Percentiles rank a stretch among this genome's conserved stretches.
These are phyloP conservation scores for Rhynchotus rufescens DNA, from an alignment of 2,797 vertebrate genomes.

Conservation along the genomic window DNA sequence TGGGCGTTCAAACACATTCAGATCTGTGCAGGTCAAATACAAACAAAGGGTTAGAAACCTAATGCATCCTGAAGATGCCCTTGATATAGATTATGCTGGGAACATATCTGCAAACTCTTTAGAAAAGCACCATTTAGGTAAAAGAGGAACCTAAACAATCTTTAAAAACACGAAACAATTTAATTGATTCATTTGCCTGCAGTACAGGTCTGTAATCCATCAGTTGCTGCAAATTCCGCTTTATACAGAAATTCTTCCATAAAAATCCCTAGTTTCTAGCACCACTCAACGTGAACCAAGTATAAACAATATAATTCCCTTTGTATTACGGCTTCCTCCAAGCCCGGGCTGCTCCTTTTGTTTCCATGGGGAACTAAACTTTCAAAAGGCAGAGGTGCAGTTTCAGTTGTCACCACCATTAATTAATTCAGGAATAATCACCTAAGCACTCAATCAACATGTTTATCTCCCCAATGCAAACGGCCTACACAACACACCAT, in stretches of 20 bases:
- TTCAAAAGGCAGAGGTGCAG: neutral
- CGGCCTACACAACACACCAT: neutral
- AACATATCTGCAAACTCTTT: neutral
- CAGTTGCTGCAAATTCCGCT: neutral
- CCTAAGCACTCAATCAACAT: rapidly evolving
- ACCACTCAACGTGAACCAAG: neutral
- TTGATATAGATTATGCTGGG: neutral
- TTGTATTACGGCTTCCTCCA: neutral
- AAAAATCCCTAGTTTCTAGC: neutral
- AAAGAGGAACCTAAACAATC: neutral
- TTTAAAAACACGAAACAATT: neutral
- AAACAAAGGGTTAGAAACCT: neutral
- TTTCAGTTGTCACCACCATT: neutral
- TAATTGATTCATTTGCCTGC: neutral
- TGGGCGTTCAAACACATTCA: neutral
- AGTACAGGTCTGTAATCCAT: neutral
- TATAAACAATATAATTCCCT: neutral
- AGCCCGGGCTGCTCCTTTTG: neutral
- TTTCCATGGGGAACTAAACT: neutral
- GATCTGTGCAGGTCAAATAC: neutral
- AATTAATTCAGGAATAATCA: neutral
- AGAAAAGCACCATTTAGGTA: neutral
- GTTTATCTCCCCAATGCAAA: neutral
- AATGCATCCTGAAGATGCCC: neutral
- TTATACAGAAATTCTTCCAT: too few relatives aligned